Evolutionary conservation across 2,113 vertebrate genomes (phyloP).

Genomic region (Azemiops feae): DNA sequence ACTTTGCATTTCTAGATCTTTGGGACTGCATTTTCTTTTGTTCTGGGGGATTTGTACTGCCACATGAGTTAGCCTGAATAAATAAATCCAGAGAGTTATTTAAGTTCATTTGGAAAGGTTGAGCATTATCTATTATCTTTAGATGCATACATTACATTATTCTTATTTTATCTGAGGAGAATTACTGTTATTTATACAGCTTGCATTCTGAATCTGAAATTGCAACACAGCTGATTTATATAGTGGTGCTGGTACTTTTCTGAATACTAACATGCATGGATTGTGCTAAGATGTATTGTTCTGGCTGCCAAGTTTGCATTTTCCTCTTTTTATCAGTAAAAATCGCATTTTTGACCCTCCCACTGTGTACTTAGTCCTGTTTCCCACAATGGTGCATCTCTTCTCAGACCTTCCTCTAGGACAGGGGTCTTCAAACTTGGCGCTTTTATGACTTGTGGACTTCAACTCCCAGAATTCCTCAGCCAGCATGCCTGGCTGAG

Average conservation of each 20-base stretch:
- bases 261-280: neutral
- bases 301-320: neutral
- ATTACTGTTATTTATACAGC: neutral
- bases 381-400: neutral
- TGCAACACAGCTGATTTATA: neutral
- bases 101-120: neutral
- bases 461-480: no score
- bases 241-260: neutral
- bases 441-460: no score
- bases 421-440: no score
- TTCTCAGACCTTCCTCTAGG: neutral
- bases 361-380: neutral
- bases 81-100: neutral
- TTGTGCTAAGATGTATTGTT: neutral
- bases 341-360: neutral
- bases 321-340: neutral
- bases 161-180: neutral
- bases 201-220: neutral
- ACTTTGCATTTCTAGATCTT: neutral
- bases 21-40: neutral
- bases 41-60: neutral
- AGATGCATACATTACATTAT: neutral
- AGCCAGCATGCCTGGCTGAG: no score
- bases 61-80: neutral
- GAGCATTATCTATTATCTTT: neutral